Conservation (phyloP, 2,113 vertebrate genomes). For the Dipodomys spectabilis region DNA sequence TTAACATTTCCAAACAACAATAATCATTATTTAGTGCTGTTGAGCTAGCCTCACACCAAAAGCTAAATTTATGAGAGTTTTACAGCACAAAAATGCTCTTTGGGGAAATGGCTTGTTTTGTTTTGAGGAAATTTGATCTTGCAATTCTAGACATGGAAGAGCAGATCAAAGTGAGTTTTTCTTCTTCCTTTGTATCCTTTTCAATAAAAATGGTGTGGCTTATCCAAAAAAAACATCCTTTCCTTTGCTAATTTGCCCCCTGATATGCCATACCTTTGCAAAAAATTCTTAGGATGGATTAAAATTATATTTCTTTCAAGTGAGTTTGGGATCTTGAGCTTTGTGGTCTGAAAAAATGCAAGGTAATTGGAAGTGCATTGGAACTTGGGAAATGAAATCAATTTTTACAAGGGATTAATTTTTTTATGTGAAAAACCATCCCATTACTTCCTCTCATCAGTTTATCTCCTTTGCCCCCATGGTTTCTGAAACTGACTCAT, state of each 20-base stretch:
- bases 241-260: constrained; percentile 74
- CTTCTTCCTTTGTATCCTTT: background rate
- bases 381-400: constrained; percentile 60
- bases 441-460: background rate
- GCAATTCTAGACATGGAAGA: constrained; percentile 14
- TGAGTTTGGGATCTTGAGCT: constrained; percentile 62
- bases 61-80: constrained; percentile 69
- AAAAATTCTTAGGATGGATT: constrained; percentile 64
- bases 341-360: constrained; percentile 65
- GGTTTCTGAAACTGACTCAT: background rate
- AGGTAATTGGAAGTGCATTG: constrained; percentile 63
- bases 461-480: background rate
- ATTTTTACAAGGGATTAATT: background rate
- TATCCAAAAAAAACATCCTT: constrained; percentile 55
- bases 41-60: constrained; percentile 65
- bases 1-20: constrained; percentile 80
- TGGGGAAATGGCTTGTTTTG: background rate
- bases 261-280: constrained; percentile 66
- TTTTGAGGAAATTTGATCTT: constrained; percentile 51
- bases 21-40: constrained; percentile 58
- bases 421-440: background rate
- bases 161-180: constrained; percentile 53
- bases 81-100: constrained; percentile 66
- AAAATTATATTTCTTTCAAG: constrained; percentile 69
- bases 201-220: constrained; percentile 48